Evolutionary conservation across 2,797 vertebrate species (phyloP).

Genomic region (Morelia viridis): DNA sequence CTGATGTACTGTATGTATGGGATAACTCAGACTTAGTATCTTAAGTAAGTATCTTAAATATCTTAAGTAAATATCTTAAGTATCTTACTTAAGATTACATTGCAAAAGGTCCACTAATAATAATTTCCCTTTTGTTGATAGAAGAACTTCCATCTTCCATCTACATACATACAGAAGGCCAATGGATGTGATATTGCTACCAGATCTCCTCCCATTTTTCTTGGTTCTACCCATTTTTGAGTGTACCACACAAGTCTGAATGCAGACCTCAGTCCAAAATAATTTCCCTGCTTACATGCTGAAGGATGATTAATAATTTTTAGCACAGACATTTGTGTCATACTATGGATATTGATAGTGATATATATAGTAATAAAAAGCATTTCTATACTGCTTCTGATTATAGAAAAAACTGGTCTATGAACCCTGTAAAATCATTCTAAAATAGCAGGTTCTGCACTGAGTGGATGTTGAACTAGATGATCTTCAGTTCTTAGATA

Average conservation of each 20-base stretch:
- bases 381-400: background rate
- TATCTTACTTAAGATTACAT: constrained; percentile 53
- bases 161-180: background rate
- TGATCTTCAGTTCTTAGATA: background rate
- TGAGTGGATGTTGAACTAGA: background rate
- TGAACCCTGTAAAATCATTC: background rate
- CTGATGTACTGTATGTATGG: constrained; percentile 58
- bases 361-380: background rate
- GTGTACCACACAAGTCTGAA: background rate
- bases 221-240: background rate
- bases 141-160: background rate
- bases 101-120: constrained; percentile 38
- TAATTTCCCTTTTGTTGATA: background rate
- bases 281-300: background rate
- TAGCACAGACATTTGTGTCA: background rate
- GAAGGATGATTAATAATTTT: background rate
- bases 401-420: background rate
- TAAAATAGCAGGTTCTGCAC: background rate
- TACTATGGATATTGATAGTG: background rate
- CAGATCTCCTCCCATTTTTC: background rate
- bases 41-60: too few species aligned
- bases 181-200: background rate
- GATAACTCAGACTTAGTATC: constrained; percentile 42
- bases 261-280: background rate
- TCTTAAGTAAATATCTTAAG: too few species aligned